phyloP scores from a whole-genome alignment of 2,888 invertebrate species.

The Torymus texanus region DNA sequence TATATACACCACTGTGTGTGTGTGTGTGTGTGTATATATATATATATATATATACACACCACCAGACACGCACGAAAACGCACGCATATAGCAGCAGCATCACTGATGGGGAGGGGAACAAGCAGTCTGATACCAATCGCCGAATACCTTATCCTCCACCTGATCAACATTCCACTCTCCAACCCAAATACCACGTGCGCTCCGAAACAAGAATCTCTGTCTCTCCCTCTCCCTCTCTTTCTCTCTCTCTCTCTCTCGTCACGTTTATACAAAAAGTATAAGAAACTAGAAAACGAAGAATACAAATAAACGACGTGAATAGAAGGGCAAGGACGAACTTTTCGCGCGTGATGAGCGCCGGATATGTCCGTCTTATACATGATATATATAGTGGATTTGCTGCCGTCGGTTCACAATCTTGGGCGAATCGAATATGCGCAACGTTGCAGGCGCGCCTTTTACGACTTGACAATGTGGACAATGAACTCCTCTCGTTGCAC shows the following conservation, averaged over 20 bases:
- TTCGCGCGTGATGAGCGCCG: neutral
- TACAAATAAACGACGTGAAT: neutral
- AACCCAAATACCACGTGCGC: no score
- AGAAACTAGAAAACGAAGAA: neutral
- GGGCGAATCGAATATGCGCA: conserved; percentile 33
- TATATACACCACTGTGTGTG: no score
- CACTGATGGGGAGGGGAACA: no score
- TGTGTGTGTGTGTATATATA: no score
- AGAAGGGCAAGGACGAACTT: conserved; percentile 34
- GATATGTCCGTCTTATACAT: neutral
- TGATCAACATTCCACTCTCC: neutral
- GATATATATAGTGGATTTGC: neutral
- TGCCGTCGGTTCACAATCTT: neutral
- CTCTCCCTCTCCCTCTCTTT: neutral
- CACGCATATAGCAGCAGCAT: no score
- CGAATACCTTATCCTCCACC: no score
- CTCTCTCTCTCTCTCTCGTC: no score
- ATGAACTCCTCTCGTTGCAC: conserved; percentile 44
- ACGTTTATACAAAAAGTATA: no score
- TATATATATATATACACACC: no score
- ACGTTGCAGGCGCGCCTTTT: conserved; percentile 42
- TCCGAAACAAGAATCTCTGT: conserved; percentile 1
- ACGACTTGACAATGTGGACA: conserved; percentile 47
- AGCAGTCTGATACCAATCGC: no score
- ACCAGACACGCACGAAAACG: no score